Percentiles rank a stretch among this genome's conserved stretches.
Conservation (phyloP, 2,113 vertebrate genomes). For the Carettochelys insculpta region DNA sequence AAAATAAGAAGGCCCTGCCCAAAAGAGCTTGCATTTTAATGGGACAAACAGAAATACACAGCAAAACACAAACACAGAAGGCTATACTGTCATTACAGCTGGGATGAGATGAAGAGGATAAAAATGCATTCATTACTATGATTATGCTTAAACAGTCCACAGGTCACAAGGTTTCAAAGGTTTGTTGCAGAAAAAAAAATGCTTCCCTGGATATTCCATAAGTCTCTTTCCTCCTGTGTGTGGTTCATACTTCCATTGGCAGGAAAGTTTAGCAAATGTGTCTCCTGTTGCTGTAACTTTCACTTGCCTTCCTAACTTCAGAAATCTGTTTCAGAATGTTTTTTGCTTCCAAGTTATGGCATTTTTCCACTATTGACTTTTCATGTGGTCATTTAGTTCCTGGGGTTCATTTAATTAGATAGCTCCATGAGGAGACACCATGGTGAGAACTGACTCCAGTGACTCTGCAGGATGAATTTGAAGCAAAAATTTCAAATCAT, state of each 20-base stretch:
- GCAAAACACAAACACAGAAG: slow-evolving; percentile 32
- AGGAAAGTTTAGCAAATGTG: neutral
- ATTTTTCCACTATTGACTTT: neutral
- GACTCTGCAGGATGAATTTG: neutral
- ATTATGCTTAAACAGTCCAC: neutral
- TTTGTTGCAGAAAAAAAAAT: neutral
- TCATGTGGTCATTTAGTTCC: neutral
- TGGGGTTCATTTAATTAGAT: neutral
- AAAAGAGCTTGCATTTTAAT: slow-evolving; percentile 13
- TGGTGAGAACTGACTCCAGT: neutral
- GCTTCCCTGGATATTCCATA: neutral
- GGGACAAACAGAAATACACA: slow-evolving; percentile 9
- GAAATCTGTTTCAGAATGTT: neutral
- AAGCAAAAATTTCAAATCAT: neutral
- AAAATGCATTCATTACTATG: neutral
- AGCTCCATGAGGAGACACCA: neutral
- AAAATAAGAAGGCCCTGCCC: slow-evolving; percentile 5
- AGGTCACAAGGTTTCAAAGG: neutral
- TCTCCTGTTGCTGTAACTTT: neutral
- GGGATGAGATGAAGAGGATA: slow-evolving; percentile 24
- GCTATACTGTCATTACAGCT: neutral
- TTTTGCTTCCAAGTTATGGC: neutral
- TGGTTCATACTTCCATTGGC: neutral
- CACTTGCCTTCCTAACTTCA: neutral
- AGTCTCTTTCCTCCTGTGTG: neutral